phyloP scores from a whole-genome alignment of 2,113 vertebrate species.

The Apodemus sylvaticus region DNA sequence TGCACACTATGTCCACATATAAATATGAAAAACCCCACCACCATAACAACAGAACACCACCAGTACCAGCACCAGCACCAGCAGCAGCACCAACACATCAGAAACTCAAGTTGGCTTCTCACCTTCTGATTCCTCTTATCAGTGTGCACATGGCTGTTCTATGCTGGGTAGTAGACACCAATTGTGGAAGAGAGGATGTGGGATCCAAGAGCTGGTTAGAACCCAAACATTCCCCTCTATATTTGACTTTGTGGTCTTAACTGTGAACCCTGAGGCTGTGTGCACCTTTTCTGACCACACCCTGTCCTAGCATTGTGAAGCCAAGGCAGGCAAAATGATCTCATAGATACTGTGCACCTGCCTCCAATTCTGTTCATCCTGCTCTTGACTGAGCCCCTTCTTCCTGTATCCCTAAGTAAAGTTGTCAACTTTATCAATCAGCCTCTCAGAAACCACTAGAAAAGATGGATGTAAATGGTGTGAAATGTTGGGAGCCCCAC shows the following conservation, averaged over 20 bases:
- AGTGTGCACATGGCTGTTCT: not conserved
- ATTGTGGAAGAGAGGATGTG: no score
- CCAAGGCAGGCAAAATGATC: not conserved
- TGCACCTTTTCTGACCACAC: not conserved
- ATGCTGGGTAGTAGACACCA: not conserved
- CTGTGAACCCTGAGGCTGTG: not conserved
- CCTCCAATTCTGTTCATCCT: not conserved
- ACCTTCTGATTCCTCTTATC: not conserved
- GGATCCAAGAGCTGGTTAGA: not conserved
- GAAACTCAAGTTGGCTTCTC: not conserved
- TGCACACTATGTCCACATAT: not conserved
- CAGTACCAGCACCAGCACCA: no score
- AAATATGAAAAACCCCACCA: not conserved
- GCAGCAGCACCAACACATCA: not conserved
- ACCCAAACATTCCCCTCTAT: not conserved
- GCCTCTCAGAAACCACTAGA: not conserved
- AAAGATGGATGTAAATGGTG: not conserved
- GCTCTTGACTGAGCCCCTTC: not conserved
- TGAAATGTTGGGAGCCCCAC: not conserved
- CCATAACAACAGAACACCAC: no score
- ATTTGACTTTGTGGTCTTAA: not conserved
- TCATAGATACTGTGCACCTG: not conserved
- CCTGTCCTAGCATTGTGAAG: slow-evolving; percentile 27
- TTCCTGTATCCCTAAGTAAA: not conserved
- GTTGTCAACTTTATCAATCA: not conserved